A percentile compares a stretch with the other conserved stretches of the same genome.
phyloP scores from a whole-genome alignment of 2,888 invertebrate species.

The Leuctra nigra region DNA sequence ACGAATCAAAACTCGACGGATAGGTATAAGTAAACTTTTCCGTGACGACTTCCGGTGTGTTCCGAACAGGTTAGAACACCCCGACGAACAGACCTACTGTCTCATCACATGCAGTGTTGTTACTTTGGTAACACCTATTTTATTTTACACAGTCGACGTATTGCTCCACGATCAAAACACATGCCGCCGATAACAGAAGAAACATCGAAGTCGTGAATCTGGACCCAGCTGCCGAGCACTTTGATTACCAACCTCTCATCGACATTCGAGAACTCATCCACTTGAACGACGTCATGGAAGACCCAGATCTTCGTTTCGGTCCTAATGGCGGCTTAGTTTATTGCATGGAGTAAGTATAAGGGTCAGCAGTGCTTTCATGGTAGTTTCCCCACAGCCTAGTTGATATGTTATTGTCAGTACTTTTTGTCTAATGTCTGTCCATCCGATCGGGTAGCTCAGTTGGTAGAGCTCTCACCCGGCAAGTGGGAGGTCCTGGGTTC shows the following conservation, averaged over 20 bases:
- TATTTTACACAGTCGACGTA: constrained; percentile 71
- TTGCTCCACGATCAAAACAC: constrained; percentile 80
- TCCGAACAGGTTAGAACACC: not conserved
- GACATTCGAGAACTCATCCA: constrained; percentile 87
- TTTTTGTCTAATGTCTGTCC: too few species aligned
- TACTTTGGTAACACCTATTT: not conserved
- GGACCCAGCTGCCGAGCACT: constrained; percentile 97
- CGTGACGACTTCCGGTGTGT: not conserved
- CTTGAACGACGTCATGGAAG: constrained; percentile 95
- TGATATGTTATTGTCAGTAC: too few species aligned
- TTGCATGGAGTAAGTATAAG: constrained; percentile 73
- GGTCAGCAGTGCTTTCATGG: not conserved
- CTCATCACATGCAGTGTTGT: not conserved
- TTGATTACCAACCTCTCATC: constrained; percentile 80
- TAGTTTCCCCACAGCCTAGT: too few species aligned
- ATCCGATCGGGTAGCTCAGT: too few species aligned
- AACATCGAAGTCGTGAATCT: constrained; percentile 85
- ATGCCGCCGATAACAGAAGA: constrained; percentile 69
- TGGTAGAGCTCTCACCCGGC: too few species aligned
- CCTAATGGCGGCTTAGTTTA: constrained; percentile 96
- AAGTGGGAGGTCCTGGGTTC: too few species aligned
- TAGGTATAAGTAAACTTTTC: too few species aligned
- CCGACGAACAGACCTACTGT: not conserved
- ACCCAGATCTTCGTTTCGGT: constrained; percentile 86
- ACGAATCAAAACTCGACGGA: too few species aligned